phyloP scores from a whole-genome alignment of 2,797 vertebrate genomes.

The Ceyx erithaca region DNA sequence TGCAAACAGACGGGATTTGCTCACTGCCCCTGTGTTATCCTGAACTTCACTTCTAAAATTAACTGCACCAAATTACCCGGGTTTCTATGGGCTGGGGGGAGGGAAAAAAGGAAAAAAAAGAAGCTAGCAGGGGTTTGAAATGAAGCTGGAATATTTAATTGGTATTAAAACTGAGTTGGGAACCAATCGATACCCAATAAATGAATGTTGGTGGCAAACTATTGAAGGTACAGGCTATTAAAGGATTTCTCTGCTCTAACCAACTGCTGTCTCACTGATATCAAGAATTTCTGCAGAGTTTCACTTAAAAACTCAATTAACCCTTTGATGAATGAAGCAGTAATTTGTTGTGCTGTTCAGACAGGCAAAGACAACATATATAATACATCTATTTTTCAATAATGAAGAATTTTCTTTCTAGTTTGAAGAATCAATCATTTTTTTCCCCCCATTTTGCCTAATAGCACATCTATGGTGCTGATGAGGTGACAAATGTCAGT shows the following conservation, averaged over 20 bases:
- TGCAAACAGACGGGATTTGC: neutral
- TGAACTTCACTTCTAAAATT: neutral
- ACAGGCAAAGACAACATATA: conserved; percentile 6
- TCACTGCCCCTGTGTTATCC: neutral
- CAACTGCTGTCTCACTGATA: conserved; percentile 29
- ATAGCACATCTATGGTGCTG: neutral
- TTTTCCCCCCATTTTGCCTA: neutral
- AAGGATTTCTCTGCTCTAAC: conserved; percentile 51
- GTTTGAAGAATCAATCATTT: neutral
- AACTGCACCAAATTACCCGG: conserved; percentile 33
- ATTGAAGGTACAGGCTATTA: conserved; percentile 63
- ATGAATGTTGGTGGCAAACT: conserved; percentile 63
- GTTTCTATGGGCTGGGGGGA: neutral
- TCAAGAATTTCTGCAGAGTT: conserved; percentile 39
- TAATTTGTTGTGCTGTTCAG: conserved; percentile 10
- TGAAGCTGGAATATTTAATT: conserved; percentile 44
- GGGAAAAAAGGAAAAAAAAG: neutral
- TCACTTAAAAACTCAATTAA: conserved; percentile 66
- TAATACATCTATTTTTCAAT: neutral
- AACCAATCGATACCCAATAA: conserved; percentile 64
- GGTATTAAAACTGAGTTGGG: conserved; percentile 59
- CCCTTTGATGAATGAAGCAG: conserved; percentile 39
- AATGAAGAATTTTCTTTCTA: neutral
- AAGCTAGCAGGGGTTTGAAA: neutral
- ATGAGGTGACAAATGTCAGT: neutral